Conservation (phyloP, 2,797 vertebrate species). For the Eospalax fontanierii region DNA sequence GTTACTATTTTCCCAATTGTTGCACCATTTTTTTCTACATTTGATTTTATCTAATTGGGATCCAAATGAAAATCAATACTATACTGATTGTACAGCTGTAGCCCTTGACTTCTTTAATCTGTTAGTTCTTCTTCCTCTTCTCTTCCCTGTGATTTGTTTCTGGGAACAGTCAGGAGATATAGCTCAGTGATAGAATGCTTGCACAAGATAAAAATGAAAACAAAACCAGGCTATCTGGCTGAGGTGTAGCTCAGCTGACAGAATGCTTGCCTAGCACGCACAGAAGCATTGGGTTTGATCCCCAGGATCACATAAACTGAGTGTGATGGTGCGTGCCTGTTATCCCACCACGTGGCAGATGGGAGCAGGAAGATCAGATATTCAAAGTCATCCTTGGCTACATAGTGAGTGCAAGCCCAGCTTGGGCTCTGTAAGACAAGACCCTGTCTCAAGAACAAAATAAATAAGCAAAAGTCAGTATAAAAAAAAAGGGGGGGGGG, state of each 20-base stretch:
- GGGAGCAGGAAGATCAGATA: neutral
- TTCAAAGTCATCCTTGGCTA: neutral
- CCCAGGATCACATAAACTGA: neutral
- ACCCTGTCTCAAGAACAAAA: neutral
- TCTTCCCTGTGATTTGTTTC: neutral
- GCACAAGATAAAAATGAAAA: neutral
- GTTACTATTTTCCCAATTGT: neutral
- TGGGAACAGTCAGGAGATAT: neutral
- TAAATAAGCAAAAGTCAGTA: neutral
- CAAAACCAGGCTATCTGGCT: neutral
- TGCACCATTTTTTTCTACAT: neutral
- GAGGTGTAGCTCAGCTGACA: neutral
- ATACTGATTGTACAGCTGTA: neutral
- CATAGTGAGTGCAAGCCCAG: neutral
- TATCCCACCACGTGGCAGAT: neutral
- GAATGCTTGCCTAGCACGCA: neutral
- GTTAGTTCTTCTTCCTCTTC: neutral
- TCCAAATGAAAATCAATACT: neutral
- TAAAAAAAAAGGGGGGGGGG: no score
- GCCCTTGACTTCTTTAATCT: neutral
- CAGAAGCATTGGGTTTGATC: neutral
- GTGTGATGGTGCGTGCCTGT: neutral
- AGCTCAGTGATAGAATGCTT: neutral
- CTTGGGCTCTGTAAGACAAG: neutral
- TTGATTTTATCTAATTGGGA: neutral